Evolutionary conservation across 2,888 invertebrate species (phyloP).

Genomic region (Apodemia hepburni): DNA sequence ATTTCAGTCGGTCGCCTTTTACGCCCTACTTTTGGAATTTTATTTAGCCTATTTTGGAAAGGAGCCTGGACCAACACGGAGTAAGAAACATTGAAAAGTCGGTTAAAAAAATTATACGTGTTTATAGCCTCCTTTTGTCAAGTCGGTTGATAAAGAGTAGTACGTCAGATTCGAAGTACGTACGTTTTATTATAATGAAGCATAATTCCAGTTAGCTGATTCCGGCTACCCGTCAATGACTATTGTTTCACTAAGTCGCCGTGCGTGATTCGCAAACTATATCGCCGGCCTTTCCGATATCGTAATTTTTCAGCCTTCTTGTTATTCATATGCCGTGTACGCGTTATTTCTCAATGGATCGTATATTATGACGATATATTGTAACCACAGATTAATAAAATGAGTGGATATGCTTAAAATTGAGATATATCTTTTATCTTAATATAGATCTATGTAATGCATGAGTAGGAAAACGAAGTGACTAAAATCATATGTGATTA

Average conservation of each 20-base stretch:
- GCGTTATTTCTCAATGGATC: constrained; percentile 64
- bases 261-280: constrained; percentile 62
- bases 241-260: constrained; percentile 55
- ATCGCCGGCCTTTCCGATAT: constrained; percentile 54
- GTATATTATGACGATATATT: constrained; percentile 54
- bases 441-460: neutral
- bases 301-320: constrained; percentile 59
- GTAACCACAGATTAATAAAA: constrained; percentile 24
- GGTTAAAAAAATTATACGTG: too few species aligned
- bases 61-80: too few species aligned
- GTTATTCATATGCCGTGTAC: constrained; percentile 64
- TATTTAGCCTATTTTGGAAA: too few species aligned
- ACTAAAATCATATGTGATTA: too few species aligned
- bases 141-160: neutral
- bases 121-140: too few species aligned
- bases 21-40: too few species aligned
- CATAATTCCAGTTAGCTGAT: constrained; percentile 60
- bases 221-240: constrained; percentile 52
- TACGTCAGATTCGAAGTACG: constrained; percentile 43
- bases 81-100: too few species aligned
- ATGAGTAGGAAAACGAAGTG: too few species aligned
- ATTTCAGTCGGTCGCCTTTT: too few species aligned
- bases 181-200: constrained; percentile 59
- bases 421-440: neutral
- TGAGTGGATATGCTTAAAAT: neutral